Percentiles rank a stretch among this genome's conserved stretches.
Evolutionary conservation across 2,113 vertebrate genomes (phyloP).

Genomic region (Rana temporaria): DNA sequence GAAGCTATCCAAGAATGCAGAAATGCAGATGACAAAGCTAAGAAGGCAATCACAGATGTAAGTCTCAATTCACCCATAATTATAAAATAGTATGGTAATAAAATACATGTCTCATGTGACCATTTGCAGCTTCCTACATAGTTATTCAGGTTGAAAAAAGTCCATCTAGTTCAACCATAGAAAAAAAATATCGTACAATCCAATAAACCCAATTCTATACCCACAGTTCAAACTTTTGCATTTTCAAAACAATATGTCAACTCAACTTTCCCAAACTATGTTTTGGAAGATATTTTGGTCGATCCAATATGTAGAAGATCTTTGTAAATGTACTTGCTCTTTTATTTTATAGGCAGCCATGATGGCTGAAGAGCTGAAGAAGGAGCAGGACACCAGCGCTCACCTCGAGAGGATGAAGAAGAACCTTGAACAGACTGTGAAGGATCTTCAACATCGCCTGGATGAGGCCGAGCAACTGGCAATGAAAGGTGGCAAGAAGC

Average conservation of each 20-base stretch:
- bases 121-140: not conserved
- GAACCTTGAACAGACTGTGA: slow-evolving; percentile 73
- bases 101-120: not conserved
- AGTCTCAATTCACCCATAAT: slow-evolving; percentile 45
- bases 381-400: slow-evolving; percentile 73
- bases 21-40: slow-evolving; percentile 74
- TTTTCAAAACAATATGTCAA: not conserved
- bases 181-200: too few species aligned
- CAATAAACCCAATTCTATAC: too few species aligned
- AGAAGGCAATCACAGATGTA: slow-evolving; percentile 76
- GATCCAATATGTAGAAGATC: not conserved
- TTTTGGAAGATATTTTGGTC: too few species aligned
- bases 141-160: too few species aligned
- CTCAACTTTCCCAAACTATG: not conserved
- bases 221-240: too few species aligned
- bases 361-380: slow-evolving; percentile 76
- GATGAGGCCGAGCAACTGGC: slow-evolving; percentile 73
- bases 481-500: slow-evolving; percentile 76
- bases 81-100: not conserved
- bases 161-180: too few species aligned
- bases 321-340: not conserved
- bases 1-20: slow-evolving; percentile 67
- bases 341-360: slow-evolving; percentile 66
- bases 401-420: slow-evolving; percentile 76
- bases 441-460: slow-evolving; percentile 72